Conservation (phyloP, 2,113 vertebrate genomes). For the Oncorhynchus gorbuscha region DNA sequence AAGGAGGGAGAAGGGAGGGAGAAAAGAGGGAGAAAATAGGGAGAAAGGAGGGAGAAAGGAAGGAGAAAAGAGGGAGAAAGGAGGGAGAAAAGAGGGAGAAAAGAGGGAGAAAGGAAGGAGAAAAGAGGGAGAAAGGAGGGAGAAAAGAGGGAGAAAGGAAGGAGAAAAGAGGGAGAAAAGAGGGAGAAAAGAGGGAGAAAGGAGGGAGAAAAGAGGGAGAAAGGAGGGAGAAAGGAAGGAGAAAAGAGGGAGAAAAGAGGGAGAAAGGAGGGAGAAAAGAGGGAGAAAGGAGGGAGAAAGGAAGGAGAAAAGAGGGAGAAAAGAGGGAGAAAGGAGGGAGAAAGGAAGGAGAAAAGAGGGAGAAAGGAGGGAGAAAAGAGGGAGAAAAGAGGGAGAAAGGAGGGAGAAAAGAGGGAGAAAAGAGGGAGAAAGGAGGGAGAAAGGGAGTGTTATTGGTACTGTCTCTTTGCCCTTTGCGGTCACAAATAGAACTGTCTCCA, state of each 20-base stretch:
- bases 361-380: neutral
- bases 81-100: neutral
- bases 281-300: neutral
- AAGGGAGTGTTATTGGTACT: neutral
- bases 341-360: too few species aligned
- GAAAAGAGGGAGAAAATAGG: neutral
- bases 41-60: neutral
- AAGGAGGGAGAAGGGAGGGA: too few species aligned
- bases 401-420: neutral
- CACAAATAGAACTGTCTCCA: slow-evolving; percentile 2
- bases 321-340: neutral
- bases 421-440: neutral
- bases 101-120: neutral
- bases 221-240: neutral
- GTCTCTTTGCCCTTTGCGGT: neutral
- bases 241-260: neutral
- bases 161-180: too few species aligned
- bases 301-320: neutral
- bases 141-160: neutral
- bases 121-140: neutral
- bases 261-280: neutral
- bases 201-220: neutral
- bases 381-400: too few species aligned
- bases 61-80: neutral
- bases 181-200: neutral